These are phyloP conservation scores for Drosophila subsilvestris DNA, from an alignment of 2,888 invertebrate species.

Conservation along the genomic window DNA sequence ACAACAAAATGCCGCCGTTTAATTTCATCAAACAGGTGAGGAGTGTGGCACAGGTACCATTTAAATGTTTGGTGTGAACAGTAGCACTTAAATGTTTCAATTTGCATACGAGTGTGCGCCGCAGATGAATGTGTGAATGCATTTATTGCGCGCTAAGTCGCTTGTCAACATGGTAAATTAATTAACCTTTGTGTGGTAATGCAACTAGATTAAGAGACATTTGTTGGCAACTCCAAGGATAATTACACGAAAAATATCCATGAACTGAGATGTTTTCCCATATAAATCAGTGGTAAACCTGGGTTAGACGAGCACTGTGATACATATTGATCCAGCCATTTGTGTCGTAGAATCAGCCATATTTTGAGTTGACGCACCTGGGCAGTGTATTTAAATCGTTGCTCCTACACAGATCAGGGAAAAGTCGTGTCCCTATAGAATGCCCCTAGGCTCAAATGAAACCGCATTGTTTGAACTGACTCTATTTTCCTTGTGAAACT, in stretches of 20 bases:
- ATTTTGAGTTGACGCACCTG: too few relatives aligned
- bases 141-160: slow-evolving; percentile 13
- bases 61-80: slow-evolving; percentile 48
- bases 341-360: too few relatives aligned
- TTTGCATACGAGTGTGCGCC: background rate
- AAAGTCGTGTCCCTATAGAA: too few relatives aligned
- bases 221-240: background rate
- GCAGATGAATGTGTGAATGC: background rate
- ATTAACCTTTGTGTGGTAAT: background rate
- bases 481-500: too few relatives aligned
- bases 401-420: too few relatives aligned
- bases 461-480: too few relatives aligned
- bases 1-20: slow-evolving; percentile 73
- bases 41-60: slow-evolving; percentile 18
- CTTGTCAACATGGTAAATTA: background rate
- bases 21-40: slow-evolving; percentile 82
- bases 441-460: too few relatives aligned
- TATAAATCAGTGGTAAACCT: background rate
- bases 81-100: slow-evolving; percentile 25
- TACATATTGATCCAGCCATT: too few relatives aligned
- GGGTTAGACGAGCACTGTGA: too few relatives aligned
- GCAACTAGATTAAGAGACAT: background rate
- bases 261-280: background rate
- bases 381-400: too few relatives aligned
- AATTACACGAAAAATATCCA: background rate